Evolutionary conservation across 2,113 vertebrate species (phyloP).

Genomic region (Callithrix jacchus): DNA sequence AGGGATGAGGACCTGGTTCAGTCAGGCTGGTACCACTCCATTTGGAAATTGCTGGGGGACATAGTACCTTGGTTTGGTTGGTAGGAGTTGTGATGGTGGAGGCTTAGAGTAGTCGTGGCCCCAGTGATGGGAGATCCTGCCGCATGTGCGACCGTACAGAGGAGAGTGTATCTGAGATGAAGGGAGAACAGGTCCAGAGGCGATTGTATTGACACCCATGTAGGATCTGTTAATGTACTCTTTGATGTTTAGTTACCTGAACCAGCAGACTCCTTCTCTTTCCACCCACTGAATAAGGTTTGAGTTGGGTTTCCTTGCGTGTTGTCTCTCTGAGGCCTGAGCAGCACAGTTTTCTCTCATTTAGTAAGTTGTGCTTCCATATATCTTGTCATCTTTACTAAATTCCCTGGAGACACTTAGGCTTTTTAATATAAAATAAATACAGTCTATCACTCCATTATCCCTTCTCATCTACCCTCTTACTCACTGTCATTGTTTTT

Average conservation of each 20-base stretch:
- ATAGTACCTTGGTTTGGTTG: neutral
- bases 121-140: neutral
- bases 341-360: neutral
- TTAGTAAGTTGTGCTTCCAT: neutral
- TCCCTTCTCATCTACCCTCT: neutral
- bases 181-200: neutral
- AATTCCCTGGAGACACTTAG: neutral
- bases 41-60: neutral
- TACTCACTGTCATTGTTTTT: neutral
- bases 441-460: neutral
- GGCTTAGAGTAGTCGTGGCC: neutral
- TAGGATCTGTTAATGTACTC: neutral
- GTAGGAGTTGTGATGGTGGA: neutral
- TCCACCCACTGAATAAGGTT: fast-evolving
- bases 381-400: neutral
- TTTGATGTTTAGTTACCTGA: neutral
- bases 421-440: neutral
- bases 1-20: too few relatives aligned
- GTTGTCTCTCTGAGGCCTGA: neutral
- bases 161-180: neutral
- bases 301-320: neutral
- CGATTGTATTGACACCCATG: neutral
- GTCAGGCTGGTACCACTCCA: neutral
- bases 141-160: fast-evolving
- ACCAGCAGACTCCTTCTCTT: neutral